A percentile compares a stretch with the other conserved stretches of the same genome.
These are phyloP conservation scores for Drosophila parabipectinata DNA, from an alignment of 1,140 invertebrate species.

Conservation along the genomic window DNA sequence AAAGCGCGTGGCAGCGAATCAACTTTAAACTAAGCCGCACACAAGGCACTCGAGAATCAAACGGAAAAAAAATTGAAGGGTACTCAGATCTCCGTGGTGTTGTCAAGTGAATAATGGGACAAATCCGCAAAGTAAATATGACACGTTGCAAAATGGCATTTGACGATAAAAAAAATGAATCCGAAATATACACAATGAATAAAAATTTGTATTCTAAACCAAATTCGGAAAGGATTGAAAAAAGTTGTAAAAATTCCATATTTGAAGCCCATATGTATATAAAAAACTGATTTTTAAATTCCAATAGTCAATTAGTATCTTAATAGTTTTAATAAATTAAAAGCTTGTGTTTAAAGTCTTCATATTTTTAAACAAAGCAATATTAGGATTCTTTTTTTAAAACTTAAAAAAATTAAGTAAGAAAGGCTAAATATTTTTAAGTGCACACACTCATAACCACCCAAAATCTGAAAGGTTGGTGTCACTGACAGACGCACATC, in stretches of 20 bases:
- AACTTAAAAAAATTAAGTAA: not conserved
- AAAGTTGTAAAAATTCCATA: no score
- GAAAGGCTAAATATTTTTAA: not conserved
- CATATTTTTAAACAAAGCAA: no score
- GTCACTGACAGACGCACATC: conserved; percentile 56
- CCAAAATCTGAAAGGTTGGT: conserved; percentile 30
- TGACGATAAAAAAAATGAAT: conserved; percentile 61
- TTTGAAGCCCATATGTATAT: no score
- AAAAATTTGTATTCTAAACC: not conserved
- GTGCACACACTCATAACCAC: conserved; percentile 28
- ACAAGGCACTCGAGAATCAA: conserved; percentile 64
- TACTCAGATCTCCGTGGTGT: conserved; percentile 37
- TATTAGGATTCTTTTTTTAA: no score
- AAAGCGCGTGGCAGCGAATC: conserved; percentile 65
- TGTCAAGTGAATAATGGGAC: conserved; percentile 81
- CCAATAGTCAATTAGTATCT: no score
- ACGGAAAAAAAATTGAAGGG: conserved; percentile 15
- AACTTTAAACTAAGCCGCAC: conserved; percentile 77
- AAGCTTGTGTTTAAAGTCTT: no score
- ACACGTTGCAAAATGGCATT: conserved; percentile 81
- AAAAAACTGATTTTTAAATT: no score
- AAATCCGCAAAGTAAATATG: conserved; percentile 80
- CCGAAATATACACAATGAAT: conserved; percentile 5
- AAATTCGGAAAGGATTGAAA: not conserved
- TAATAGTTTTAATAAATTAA: no score